Conservation (phyloP, 2,113 vertebrate species). For the Engystomops pustulosus region DNA sequence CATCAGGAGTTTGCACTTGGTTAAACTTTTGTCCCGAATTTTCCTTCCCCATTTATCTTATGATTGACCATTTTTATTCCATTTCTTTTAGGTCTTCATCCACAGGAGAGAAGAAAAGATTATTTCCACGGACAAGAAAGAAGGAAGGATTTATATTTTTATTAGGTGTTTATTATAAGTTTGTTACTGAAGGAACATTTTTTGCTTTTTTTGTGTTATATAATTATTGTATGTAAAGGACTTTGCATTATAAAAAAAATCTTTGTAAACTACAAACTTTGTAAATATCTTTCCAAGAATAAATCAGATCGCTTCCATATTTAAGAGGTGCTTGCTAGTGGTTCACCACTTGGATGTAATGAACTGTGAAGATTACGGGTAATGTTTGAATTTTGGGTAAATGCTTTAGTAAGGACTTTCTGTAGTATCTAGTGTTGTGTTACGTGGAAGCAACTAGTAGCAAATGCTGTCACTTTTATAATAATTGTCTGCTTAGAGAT, state of each 20-base stretch:
- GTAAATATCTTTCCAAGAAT: not conserved
- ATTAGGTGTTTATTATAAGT: slow-evolving; percentile 53
- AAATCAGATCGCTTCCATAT: not conserved
- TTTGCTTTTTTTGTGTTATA: slow-evolving; percentile 19
- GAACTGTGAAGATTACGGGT: not conserved
- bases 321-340: not conserved
- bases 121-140: slow-evolving; percentile 67
- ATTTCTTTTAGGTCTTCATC: slow-evolving; percentile 42
- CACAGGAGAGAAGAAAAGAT: slow-evolving; percentile 54
- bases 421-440: not conserved
- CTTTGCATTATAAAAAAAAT: not conserved
- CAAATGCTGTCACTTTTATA: not conserved
- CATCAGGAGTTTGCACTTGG: too few relatives aligned
- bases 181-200: too few relatives aligned
- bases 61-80: not conserved
- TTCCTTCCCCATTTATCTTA: too few relatives aligned
- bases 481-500: not conserved
- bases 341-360: not conserved
- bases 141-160: slow-evolving; percentile 71
- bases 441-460: not conserved
- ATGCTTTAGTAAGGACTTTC: not conserved
- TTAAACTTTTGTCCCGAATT: too few relatives aligned
- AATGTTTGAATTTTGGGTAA: not conserved
- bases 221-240: slow-evolving; percentile 20
- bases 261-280: not conserved